Evolutionary conservation across 30 jellyfish, hydroid and myxozoan species (phyloP), one percentile per base, ranked within the genome.

Genomic region (Catostylus mosaicus): DNA sequence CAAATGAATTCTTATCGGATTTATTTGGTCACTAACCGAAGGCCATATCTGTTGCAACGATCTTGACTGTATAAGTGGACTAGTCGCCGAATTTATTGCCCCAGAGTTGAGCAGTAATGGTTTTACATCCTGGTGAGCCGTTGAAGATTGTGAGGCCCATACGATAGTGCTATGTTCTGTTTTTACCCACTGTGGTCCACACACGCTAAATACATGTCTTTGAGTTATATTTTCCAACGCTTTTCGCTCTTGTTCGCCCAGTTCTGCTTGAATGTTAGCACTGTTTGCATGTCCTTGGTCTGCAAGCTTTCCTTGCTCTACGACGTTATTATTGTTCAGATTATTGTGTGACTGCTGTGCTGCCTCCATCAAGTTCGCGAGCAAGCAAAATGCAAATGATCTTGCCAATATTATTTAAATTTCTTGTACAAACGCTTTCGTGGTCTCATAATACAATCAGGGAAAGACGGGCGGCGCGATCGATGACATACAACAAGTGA

Each of bases 1-100:
- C 73, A 87, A 59, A 48, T 87, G 96, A 40, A 87, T 87, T 75
- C 96, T 47, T 38, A 87, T 78, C 66, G 96, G 96, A 65, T 70
- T 87, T 22, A 70, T 70, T 40, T 70, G 90, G 48, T 87, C 96
- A 50, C 73, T 71, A 31, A 89, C 78, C 32, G 84, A 56, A 52
- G 88, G 95, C 95, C 95, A 85, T 71, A 85, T 80, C 74, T 67
- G 80, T 31, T 64, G 78, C 54, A 72, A 6, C 1, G 95, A 82
- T 71, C 88, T 75, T 26, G 88, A 81, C 60, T 66, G 95, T 12
- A 85, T 57, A 78, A 85, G 54, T 12, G 83, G 88, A 47, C 64
- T 68, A 38, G 86, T 66, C 19, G 40, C 71, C 56, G 89, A 77
- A 54, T 80, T 80, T 40, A 79, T 63, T 63, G 84, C 46, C 54